These are phyloP conservation scores for Holotrichia oblita DNA, from an alignment of 1,140 invertebrate species.

Conservation along the genomic window DNA sequence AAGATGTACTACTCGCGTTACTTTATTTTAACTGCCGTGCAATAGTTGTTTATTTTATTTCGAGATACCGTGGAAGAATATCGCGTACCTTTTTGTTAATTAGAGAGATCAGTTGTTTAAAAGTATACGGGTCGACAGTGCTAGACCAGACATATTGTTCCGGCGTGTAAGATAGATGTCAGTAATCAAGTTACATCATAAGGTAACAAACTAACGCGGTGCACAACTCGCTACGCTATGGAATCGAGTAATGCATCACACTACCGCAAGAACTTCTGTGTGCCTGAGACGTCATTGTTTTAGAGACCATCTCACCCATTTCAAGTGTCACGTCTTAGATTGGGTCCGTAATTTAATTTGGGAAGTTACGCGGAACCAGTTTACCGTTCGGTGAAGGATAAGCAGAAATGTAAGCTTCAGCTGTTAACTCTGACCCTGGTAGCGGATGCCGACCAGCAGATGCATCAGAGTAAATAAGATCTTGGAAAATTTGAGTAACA, in stretches of 20 bases:
- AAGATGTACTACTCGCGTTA: too few species aligned
- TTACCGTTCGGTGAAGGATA: slow-evolving; percentile 29
- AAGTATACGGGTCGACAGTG: slow-evolving; percentile 5
- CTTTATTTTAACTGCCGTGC: too few species aligned
- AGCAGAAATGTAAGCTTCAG: slow-evolving; percentile 26
- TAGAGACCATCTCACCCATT: slow-evolving; percentile 36
- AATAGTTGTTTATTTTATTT: too few species aligned
- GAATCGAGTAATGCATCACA: slow-evolving; percentile 40
- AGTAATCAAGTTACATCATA: slow-evolving; percentile 39
- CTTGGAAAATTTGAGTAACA: slow-evolving; percentile 6
- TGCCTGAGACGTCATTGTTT: slow-evolving; percentile 34
- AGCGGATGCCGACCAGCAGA: not conserved
- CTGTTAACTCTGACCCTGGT: not conserved
- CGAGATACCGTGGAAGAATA: too few species aligned
- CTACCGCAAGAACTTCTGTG: slow-evolving; percentile 28
- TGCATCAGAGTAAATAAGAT: not conserved
- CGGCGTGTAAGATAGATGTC: slow-evolving; percentile 24
- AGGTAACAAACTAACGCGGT: slow-evolving; percentile 38
- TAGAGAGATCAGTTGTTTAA: slow-evolving; percentile 1
- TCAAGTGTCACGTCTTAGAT: slow-evolving; percentile 35
- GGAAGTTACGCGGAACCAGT: slow-evolving; percentile 31
- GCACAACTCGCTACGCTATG: slow-evolving; percentile 4
- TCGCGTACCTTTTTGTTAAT: not conserved
- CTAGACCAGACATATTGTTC: slow-evolving; percentile 24
- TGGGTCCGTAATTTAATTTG: slow-evolving; percentile 35